Conservation (phyloP, 1,140 invertebrate species). For the Trichonephila inaurata region DNA sequence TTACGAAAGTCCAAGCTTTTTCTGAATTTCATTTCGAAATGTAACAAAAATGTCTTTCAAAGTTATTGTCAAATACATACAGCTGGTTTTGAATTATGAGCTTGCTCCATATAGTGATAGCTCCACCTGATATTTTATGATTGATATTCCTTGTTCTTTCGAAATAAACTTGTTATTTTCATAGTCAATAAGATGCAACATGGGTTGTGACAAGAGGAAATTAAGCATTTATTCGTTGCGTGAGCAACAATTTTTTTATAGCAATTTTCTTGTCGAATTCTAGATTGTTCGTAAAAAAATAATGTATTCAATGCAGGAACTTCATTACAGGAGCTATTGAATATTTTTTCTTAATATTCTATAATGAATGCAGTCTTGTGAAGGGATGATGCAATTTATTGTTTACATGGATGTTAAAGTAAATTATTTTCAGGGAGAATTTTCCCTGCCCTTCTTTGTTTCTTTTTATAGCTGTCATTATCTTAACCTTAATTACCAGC, state of each 20-base stretch:
- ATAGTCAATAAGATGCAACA: neutral
- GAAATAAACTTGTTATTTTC: neutral
- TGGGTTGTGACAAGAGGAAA: neutral
- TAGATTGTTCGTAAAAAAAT: neutral
- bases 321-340: neutral
- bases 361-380: neutral
- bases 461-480: conserved; percentile 1
- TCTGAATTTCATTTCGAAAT: neutral
- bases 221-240: neutral
- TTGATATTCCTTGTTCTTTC: neutral
- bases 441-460: neutral
- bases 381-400: neutral
- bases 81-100: neutral
- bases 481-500: conserved; percentile 1
- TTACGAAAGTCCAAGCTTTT: neutral
- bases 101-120: neutral
- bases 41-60: neutral
- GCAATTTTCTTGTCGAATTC: neutral
- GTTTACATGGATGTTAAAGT: neutral
- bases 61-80: neutral
- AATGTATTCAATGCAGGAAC: neutral
- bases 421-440: conserved; percentile 12
- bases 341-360: neutral
- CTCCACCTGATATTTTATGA: neutral
- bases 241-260: neutral